Base-by-base conservation (phyloP, 1,140 invertebrate species). In the Drosophila orosa region DNA sequence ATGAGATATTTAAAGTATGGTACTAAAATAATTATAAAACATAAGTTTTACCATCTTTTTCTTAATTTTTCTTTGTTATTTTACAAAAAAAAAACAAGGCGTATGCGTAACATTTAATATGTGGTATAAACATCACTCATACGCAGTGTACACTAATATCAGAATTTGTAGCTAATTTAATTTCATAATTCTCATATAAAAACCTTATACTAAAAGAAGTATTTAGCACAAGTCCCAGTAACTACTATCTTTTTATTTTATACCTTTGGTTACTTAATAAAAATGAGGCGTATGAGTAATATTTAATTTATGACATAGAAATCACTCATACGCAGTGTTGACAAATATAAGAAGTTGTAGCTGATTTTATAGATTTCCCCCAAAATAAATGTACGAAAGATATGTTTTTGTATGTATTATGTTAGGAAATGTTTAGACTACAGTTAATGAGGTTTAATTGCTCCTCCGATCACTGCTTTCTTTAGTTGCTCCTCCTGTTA, bases 271-370 rank as follows among this genome's bases (percentile, higher is more conserved):
- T 9, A 5, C 22, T 40, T 15, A n/a, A n/a, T n/a, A n/a, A n/a
- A 10, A 3, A 52, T 48, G 2, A 19, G 54, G 15, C 60, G 60
- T 56, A 57, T 62, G 50, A 29, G 47, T 31, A 1, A 48, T 60
- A 25, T 33, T 44, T 17, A 5, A 4, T n/a, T 5, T 15, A 22
- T 22, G 12, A 2, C 1, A 2, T 5, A 2, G 1, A 22, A 5
- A 27, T 59, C 6, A 56, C 35, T 37, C 15, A 40, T 56, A 37
- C 47, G 47, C 27, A 50, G 10, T 31, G 47, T 50, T 50, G 5
- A 5, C 40, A 7, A 44, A 22, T 7, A 13, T 1, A 48, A 29
- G n/a, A 3, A 17, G 10, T 1, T 45, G 3, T 6, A 12, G 15
- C 4, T 47, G 1, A 12, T 31, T 19, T 12, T 0, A 10, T 31